These are phyloP conservation scores for Metridium senile DNA, from an alignment of 92 coral and sea anemone species.

Conservation along the genomic window DNA sequence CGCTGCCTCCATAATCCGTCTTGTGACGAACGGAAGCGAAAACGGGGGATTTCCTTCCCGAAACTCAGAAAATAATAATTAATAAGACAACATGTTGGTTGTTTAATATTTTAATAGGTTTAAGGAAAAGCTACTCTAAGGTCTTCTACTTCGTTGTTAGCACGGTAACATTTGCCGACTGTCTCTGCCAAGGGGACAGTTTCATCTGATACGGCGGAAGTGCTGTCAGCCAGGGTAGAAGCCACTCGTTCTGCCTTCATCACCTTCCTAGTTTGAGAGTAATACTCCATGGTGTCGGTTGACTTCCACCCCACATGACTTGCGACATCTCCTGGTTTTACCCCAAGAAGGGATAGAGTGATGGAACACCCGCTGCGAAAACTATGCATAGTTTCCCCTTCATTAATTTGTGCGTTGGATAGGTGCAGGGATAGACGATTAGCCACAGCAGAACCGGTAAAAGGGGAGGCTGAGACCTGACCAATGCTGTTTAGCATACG, in stretches of 20 bases:
- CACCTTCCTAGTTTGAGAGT: slow-evolving; percentile 19
- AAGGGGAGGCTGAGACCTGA: not conserved
- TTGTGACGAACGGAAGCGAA: too few species aligned
- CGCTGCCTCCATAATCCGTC: too few species aligned
- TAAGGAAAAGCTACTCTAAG: not conserved
- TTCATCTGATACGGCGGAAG: not conserved
- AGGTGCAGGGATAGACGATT: slow-evolving; percentile 23
- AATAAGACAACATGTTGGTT: too few species aligned
- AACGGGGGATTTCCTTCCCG: too few species aligned
- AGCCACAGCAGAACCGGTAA: slow-evolving; percentile 25
- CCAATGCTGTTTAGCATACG: not conserved
- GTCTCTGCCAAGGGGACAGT: not conserved
- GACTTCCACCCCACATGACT: slow-evolving; percentile 31
- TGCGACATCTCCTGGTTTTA: slow-evolving; percentile 11
- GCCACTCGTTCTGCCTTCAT: slow-evolving; percentile 21
- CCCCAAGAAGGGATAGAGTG: slow-evolving; percentile 32
- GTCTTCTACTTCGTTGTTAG: not conserved
- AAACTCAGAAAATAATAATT: too few species aligned
- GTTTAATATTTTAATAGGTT: too few species aligned
- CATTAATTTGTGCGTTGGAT: not conserved
- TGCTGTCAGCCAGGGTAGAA: slow-evolving; percentile 14
- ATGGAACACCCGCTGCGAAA: slow-evolving; percentile 30
- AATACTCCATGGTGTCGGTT: slow-evolving; percentile 11
- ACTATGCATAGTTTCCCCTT: slow-evolving; percentile 15
- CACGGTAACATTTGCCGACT: not conserved